Conservation (phyloP, 2,113 vertebrate species). For the Otus sunia region DNA sequence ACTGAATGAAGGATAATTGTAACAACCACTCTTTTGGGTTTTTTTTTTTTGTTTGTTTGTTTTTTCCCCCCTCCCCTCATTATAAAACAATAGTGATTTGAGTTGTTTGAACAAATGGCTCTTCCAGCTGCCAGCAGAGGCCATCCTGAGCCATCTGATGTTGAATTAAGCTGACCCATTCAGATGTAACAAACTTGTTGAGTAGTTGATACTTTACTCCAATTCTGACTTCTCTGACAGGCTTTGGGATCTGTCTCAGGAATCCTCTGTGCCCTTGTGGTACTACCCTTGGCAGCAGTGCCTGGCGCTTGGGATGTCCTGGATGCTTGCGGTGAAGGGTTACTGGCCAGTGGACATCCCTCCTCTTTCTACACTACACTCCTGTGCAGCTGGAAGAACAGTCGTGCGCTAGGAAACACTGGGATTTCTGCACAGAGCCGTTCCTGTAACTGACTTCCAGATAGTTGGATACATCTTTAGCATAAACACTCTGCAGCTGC, state of each 20-base stretch:
- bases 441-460: constrained; percentile 34
- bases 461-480: constrained; percentile 41
- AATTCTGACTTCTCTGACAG: constrained; percentile 62
- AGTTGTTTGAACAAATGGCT: constrained; percentile 73
- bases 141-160: constrained; percentile 58
- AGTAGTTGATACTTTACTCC: constrained; percentile 44
- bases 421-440: not conserved
- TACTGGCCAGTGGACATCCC: constrained; percentile 1
- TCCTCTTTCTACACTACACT: constrained; percentile 9
- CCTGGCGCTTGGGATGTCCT: constrained; percentile 11
- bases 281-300: constrained; percentile 42
- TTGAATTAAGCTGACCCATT: constrained; percentile 60
- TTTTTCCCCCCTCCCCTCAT: not conserved
- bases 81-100: constrained; percentile 71
- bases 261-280: constrained; percentile 41
- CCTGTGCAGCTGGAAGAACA: constrained; percentile 17
- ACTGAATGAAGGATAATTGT: constrained; percentile 76
- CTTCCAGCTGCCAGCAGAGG: constrained; percentile 68
- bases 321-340: constrained; percentile 41
- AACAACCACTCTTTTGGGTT: constrained; percentile 54
- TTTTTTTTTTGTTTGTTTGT: not conserved
- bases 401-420: not conserved
- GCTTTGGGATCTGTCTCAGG: constrained; percentile 73
- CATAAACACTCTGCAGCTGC: constrained; percentile 44
- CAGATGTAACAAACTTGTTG: constrained; percentile 31